These are phyloP conservation scores for Marmota monax DNA, from an alignment of 2,113 vertebrate genomes.

Conservation along the genomic window DNA sequence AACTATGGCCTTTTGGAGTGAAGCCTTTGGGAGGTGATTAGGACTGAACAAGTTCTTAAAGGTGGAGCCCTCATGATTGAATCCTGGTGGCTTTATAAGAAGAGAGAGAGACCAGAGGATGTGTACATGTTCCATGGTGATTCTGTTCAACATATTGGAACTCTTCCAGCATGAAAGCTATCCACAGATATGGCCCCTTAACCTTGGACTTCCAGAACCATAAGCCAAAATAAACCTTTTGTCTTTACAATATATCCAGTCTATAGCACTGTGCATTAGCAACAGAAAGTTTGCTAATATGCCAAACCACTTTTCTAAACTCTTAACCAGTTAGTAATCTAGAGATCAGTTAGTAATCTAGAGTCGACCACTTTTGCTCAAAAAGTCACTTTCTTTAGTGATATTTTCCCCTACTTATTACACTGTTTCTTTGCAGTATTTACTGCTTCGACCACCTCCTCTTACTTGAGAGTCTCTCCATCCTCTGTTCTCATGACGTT, in stretches of 20 bases:
- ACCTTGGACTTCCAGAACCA: background rate
- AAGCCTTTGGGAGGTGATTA: background rate
- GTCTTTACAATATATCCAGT: background rate
- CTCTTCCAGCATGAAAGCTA: background rate
- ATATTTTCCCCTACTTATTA: background rate
- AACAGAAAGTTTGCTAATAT: background rate
- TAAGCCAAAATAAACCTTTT: background rate
- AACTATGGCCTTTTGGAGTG: background rate
- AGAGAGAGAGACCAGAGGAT: background rate
- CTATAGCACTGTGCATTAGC: background rate
- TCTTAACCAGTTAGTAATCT: background rate
- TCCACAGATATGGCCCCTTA: background rate
- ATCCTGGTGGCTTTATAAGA: background rate
- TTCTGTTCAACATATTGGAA: background rate
- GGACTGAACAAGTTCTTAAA: background rate
- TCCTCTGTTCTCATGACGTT: background rate
- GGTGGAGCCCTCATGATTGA: background rate
- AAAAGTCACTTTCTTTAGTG: background rate
- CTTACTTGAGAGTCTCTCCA: background rate
- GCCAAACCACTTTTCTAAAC: background rate
- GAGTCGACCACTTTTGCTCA: background rate
- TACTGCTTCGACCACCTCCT: background rate
- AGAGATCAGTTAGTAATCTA: background rate
- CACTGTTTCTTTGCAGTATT: background rate
- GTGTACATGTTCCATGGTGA: background rate